Evolutionary conservation across 2,113 vertebrate genomes (phyloP), one percentile per base, ranked within the genome.

Genomic region (Arothron firmamentum): DNA sequence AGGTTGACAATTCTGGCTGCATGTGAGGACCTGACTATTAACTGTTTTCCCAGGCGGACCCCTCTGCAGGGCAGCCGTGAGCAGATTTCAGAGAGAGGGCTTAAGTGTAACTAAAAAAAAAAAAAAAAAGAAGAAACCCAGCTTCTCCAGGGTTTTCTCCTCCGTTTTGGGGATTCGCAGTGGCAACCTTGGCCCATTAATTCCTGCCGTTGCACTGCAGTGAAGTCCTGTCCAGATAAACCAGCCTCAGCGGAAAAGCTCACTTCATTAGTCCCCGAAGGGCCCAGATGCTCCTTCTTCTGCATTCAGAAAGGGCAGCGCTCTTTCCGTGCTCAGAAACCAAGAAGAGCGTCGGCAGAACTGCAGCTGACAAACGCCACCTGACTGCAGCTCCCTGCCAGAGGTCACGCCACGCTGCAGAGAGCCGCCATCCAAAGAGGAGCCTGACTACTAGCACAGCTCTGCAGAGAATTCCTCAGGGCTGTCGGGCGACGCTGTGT

Each of bases 101-200:
- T 38, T 38, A 12, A 38, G 34, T 38, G 6, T 38, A 38, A 38
- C 34, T 11, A 38, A 38, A 38, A 38, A 38, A 75, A 60, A 74
- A 75, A 46, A 78, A 75, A n/a, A n/a, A n/a, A n/a, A n/a, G n/a
- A n/a, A n/a, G n/a, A n/a, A n/a, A n/a, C n/a, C n/a, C 38, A 15
- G 2, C 19, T 28, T 55, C 46, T 47, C 38, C 38, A 23, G 13
- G 55, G 45, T 49, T 77, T 58, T 16, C 45, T 46, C 13, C 14
- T 38, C 56, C 48, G 55, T 59, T 66, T 59, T 48, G 57, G 43
- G 63, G 74, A 82, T 82, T 81, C 67, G 84, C 48, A 59, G 57
- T 25, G 62, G 75, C 69, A 87, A 75, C 7, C 65, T 6, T 58
- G 54, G 56, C 54, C 71, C 65, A 67, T 78, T 81, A 49, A 72